Conservation (phyloP, 1,140 invertebrate species). For the Brachionus rubens region DNA sequence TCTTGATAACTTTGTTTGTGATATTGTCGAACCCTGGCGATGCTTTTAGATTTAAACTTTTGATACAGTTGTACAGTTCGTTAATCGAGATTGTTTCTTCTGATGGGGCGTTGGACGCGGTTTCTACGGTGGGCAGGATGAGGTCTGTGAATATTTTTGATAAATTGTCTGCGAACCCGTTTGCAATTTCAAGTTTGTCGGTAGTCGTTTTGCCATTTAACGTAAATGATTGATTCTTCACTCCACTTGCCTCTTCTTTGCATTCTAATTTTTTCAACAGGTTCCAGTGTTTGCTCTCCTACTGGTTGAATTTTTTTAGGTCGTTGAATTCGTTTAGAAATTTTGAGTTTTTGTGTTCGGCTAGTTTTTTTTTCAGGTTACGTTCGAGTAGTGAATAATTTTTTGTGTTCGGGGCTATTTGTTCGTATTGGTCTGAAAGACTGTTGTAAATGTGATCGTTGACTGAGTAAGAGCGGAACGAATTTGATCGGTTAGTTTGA, state of each 20-base stretch:
- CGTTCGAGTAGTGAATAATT: neutral
- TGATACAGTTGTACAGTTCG: neutral
- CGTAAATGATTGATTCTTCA: neutral
- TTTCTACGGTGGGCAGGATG: too few relatives aligned
- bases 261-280: neutral
- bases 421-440: neutral
- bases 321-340: neutral
- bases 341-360: neutral
- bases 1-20: constrained; percentile 7
- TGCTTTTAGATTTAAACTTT: constrained; percentile 12
- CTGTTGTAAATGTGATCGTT: neutral
- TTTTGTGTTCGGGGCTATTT: neutral
- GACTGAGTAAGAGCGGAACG: neutral
- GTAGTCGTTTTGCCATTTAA: neutral
- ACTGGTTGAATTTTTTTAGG: neutral
- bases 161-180: neutral
- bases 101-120: too few relatives aligned
- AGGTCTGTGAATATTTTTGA: neutral
- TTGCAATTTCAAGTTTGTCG: neutral
- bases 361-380: neutral
- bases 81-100: neutral
- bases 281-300: neutral
- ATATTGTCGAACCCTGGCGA: neutral
- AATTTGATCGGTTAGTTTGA: neutral
- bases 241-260: neutral